Conservation (phyloP, 2,113 vertebrate species). For the Willisornis vidua region DNA sequence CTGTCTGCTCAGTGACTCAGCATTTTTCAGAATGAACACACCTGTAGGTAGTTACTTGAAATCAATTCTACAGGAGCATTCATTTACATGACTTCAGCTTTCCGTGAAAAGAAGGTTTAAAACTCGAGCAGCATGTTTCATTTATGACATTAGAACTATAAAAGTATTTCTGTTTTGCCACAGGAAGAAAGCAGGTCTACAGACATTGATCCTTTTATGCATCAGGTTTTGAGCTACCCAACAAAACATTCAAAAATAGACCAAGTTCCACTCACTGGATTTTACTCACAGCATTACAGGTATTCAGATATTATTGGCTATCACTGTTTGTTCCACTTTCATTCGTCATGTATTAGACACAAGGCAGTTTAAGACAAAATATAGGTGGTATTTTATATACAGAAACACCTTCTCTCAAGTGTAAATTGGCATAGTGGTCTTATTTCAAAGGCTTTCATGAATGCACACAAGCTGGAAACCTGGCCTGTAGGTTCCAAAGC, state of each 20-base stretch:
- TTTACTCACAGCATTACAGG: background rate
- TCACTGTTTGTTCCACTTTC: background rate
- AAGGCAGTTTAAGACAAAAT: background rate
- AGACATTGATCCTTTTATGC: background rate
- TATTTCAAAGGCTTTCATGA: background rate
- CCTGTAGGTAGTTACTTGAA: background rate
- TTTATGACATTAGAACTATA: background rate
- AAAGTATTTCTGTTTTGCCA: background rate
- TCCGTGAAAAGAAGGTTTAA: background rate
- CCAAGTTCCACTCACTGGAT: background rate
- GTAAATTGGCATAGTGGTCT: background rate
- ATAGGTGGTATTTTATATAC: background rate
- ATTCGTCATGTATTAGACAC: fast-evolving
- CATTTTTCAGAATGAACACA: background rate
- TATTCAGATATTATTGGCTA: background rate
- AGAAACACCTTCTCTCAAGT: background rate
- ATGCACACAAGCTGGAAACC: background rate
- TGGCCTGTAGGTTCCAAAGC: background rate
- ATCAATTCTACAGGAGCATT: background rate
- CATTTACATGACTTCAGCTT: background rate
- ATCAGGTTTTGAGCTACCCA: background rate
- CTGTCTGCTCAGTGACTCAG: background rate
- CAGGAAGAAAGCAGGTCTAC: background rate
- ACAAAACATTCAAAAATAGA: background rate
- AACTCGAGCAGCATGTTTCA: background rate